phyloP scores from a whole-genome alignment of 1,140 invertebrate species.

The Leguminivora glycinivorella region DNA sequence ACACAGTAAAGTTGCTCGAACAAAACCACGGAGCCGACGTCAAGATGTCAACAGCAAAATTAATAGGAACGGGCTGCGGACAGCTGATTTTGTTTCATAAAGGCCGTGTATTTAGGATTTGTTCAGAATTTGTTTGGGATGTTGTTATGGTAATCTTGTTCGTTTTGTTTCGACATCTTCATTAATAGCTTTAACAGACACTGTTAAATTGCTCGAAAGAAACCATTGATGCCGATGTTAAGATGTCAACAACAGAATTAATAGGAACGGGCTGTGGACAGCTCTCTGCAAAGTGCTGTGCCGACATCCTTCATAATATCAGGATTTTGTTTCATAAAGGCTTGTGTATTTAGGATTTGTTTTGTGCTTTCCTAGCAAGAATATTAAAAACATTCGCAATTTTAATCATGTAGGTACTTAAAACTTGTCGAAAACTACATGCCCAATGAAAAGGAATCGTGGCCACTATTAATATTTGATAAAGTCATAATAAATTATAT shows the following conservation, averaged over 20 bases:
- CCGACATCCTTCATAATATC: not conserved
- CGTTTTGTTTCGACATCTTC: not conserved
- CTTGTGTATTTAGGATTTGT: too few species aligned
- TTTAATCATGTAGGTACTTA: too few species aligned
- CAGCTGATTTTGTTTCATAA: not conserved
- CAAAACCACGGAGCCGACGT: not conserved
- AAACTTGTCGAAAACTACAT: too few species aligned
- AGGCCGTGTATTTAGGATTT: too few species aligned
- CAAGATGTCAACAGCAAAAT: slow-evolving; percentile 5
- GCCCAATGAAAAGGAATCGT: too few species aligned
- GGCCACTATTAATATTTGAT: too few species aligned
- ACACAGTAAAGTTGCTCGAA: slow-evolving; percentile 1
- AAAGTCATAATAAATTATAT: too few species aligned
- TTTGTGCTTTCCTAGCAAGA: too few species aligned
- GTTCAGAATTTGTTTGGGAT: too few species aligned
- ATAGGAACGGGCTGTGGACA: slow-evolving; percentile 4
- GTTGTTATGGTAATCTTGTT: too few species aligned
- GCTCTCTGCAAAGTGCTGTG: not conserved
- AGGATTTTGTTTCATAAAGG: too few species aligned
- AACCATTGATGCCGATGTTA: not conserved
- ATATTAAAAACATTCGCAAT: too few species aligned
- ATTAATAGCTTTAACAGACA: slow-evolving; percentile 14
- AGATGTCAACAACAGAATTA: slow-evolving; percentile 18
- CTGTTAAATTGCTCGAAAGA: not conserved
- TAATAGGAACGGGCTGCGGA: slow-evolving; percentile 9